phyloP scores from a whole-genome alignment of 2,113 vertebrate species.

The Grammomys dolichurus region DNA sequence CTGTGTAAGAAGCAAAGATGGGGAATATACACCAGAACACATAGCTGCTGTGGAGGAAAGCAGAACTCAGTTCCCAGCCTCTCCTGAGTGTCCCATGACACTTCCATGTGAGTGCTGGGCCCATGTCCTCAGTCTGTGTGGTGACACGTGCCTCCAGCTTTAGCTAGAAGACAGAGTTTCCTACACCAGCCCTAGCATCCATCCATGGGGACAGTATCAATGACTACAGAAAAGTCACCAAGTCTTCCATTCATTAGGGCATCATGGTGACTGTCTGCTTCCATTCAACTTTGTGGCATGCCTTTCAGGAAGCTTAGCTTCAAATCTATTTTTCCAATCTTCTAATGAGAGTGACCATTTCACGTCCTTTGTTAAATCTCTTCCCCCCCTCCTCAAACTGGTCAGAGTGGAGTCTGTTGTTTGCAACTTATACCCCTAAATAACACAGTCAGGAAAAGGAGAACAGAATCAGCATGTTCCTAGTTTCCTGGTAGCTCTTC shows the following conservation, averaged over 20 bases:
- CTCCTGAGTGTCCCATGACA: not conserved
- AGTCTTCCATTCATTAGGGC: not conserved
- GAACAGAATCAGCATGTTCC: too few species aligned
- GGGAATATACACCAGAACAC: not conserved
- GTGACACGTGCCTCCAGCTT: not conserved
- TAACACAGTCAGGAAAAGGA: not conserved
- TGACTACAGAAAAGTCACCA: not conserved
- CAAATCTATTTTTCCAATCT: not conserved
- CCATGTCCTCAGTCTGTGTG: not conserved
- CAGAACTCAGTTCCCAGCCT: not conserved
- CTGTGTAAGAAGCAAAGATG: not conserved
- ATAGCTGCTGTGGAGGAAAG: not conserved
- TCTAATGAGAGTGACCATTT: not conserved
- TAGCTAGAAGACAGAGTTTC: not conserved
- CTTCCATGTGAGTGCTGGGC: fast-evolving
- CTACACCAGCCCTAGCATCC: not conserved
- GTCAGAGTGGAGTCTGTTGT: not conserved
- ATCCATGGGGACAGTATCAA: not conserved
- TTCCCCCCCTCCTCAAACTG: not conserved
- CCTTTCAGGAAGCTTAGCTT: not conserved
- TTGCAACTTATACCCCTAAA: not conserved
- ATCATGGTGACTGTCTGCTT: not conserved
- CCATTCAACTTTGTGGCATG: not conserved
- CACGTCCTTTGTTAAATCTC: not conserved
- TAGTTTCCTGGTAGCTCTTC: not conserved